A percentile compares a stretch with the other conserved stretches of the same genome.
Evolutionary conservation across 2,888 invertebrate species (phyloP).

Genomic region (Helleia helle): DNA sequence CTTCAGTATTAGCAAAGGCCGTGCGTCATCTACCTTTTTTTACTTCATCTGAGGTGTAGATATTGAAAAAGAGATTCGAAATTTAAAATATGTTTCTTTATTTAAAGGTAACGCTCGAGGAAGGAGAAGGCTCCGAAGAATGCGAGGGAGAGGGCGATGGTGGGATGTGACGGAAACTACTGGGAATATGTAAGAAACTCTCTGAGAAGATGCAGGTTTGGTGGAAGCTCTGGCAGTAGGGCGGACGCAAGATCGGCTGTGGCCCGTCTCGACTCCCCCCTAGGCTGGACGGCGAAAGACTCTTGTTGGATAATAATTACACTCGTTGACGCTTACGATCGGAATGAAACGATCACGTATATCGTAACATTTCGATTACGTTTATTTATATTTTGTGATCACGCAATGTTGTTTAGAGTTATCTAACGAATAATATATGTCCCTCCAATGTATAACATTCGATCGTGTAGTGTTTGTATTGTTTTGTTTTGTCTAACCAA

Average conservation of each 20-base stretch:
- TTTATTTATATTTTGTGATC: slow-evolving; percentile 62
- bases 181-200: slow-evolving; percentile 92
- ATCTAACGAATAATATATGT: slow-evolving; percentile 66
- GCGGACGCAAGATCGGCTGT: slow-evolving; percentile 26
- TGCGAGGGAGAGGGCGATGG: slow-evolving; percentile 70
- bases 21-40: no score
- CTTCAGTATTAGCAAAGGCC: no score
- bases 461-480: slow-evolving; percentile 62
- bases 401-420: slow-evolving; percentile 69
- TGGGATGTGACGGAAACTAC: slow-evolving; percentile 95
- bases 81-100: slow-evolving; percentile 7
- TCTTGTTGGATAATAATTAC: slow-evolving; percentile 51
- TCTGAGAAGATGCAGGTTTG: slow-evolving; percentile 91
- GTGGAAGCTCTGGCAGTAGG: slow-evolving; percentile 86
- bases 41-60: no score
- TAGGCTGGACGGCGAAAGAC: slow-evolving; percentile 19
- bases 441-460: slow-evolving; percentile 69
- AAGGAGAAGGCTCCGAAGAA: slow-evolving; percentile 82
- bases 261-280: slow-evolving; percentile 18
- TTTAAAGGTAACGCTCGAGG: slow-evolving; percentile 87
- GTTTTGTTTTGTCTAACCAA: slow-evolving; percentile 69
- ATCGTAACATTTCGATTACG: slow-evolving; percentile 62
- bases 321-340: slow-evolving; percentile 69
- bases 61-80: not conserved
- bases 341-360: slow-evolving; percentile 55